Evolutionary conservation across 2,888 invertebrate species (phyloP).

Genomic region (Trissonchulus latispiculum): DNA sequence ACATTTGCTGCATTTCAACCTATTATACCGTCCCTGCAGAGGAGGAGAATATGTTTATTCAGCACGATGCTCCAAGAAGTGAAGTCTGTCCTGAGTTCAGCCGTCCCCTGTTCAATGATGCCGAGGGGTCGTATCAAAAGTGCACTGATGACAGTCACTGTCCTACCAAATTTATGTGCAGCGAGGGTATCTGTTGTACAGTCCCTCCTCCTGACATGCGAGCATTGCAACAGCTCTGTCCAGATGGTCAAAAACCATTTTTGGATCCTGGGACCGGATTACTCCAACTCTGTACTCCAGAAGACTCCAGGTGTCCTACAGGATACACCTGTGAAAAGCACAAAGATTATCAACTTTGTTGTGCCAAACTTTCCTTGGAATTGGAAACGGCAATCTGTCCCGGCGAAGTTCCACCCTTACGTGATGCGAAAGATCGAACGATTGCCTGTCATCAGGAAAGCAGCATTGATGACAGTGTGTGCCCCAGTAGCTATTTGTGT

Average conservation of each 20-base stretch:
- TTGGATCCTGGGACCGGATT: background rate
- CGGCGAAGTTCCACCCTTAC: background rate
- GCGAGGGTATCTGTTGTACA: background rate
- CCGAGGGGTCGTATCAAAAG: background rate
- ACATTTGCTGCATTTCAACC: background rate
- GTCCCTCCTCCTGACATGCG: background rate
- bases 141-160: background rate
- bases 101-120: background rate
- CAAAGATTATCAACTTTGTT: background rate
- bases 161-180: background rate
- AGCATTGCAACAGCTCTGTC: background rate
- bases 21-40: background rate
- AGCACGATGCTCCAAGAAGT: background rate
- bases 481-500: background rate
- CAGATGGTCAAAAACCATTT: background rate
- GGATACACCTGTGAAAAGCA: background rate
- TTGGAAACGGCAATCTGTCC: background rate
- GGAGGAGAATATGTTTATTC: background rate
- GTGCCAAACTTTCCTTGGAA: background rate
- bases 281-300: background rate
- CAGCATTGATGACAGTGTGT: background rate
- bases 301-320: background rate
- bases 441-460: background rate
- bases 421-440: background rate
- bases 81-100: background rate